Percentiles rank a stretch among this genome's conserved stretches.
phyloP scores from a whole-genome alignment of 1,140 invertebrate species.

The Bombyx mori region DNA sequence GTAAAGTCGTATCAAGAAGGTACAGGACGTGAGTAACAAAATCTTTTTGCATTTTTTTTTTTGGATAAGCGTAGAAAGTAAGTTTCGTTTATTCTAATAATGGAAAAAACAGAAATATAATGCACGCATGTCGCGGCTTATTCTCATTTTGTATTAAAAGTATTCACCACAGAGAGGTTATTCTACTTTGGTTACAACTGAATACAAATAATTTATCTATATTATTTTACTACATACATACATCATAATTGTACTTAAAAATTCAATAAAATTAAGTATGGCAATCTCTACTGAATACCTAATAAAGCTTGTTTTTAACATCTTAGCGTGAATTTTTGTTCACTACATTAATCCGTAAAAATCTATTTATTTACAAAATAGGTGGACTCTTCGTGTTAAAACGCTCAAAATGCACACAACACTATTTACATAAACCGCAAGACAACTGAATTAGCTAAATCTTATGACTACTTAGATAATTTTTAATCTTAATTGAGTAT shows the following conservation, averaged over 20 bases:
- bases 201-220: conserved; percentile 5
- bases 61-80: too few species aligned
- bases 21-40: too few species aligned
- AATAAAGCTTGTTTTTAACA: conserved; percentile 51
- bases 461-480: too few species aligned
- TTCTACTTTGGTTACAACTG: conserved; percentile 5
- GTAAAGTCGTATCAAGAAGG: too few species aligned
- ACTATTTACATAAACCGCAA: conserved; percentile 20
- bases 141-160: too few species aligned
- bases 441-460: too few species aligned
- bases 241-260: background rate
- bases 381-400: conserved; percentile 67
- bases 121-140: too few species aligned
- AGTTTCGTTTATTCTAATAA: too few species aligned
- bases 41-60: too few species aligned
- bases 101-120: too few species aligned
- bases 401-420: conserved; percentile 61
- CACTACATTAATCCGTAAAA: conserved; percentile 56
- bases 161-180: too few species aligned
- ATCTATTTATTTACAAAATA: conserved; percentile 69
- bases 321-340: conserved; percentile 28
- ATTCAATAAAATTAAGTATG: conserved; percentile 41
- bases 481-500: too few species aligned
- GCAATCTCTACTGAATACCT: conserved; percentile 45
- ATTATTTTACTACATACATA: conserved; percentile 11